Conservation (phyloP, 2,113 vertebrate species). For the Mesitornis unicolor region DNA sequence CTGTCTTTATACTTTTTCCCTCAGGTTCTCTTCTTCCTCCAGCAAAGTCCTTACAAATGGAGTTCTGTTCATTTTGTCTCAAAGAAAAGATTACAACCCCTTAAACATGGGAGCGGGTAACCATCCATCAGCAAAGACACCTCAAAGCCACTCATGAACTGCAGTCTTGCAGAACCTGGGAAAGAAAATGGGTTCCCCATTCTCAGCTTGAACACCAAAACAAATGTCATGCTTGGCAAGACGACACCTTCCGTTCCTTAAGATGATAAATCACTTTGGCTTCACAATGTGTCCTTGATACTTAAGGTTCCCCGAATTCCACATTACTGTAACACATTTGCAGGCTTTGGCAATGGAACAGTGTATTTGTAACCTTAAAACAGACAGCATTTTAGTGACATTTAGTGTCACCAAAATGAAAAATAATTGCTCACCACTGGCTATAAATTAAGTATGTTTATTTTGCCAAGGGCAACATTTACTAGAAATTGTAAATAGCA, state of each 20-base stretch:
- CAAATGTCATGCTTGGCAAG: neutral
- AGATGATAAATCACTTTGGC: neutral
- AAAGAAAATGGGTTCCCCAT: neutral
- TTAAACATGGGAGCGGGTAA: neutral
- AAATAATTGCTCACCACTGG: slow-evolving; percentile 46
- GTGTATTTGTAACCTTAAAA: neutral
- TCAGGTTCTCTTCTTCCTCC: neutral
- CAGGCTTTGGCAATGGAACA: neutral
- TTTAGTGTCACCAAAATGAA: slow-evolving; percentile 40
- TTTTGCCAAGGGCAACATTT: slow-evolving; percentile 62
- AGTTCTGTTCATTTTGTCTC: neutral
- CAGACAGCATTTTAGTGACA: slow-evolving; percentile 16
- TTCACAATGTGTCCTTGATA: neutral
- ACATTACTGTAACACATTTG: neutral
- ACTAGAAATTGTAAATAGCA: slow-evolving; percentile 60
- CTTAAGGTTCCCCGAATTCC: neutral
- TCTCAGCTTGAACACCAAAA: neutral
- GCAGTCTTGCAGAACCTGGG: neutral
- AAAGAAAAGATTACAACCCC: neutral
- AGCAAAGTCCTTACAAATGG: neutral
- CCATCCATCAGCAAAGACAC: neutral
- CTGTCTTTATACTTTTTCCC: neutral
- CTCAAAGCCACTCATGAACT: neutral
- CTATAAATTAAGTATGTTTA: slow-evolving; percentile 65
- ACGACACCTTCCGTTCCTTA: neutral